These are phyloP conservation scores for Ceramica pisi DNA, from an alignment of 2,888 invertebrate genomes.

Conservation along the genomic window DNA sequence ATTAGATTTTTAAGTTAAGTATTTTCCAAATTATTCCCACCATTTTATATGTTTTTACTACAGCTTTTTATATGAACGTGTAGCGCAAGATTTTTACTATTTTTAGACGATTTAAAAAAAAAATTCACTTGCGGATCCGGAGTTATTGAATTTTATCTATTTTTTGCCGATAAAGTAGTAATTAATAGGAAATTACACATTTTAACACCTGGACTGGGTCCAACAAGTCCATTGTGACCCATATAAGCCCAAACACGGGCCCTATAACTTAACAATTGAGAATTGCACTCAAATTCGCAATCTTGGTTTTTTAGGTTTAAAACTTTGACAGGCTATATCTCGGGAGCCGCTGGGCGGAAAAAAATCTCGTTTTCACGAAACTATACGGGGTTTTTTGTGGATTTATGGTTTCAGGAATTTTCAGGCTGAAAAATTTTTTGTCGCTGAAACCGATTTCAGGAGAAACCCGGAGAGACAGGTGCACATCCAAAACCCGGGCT, in stretches of 20 bases:
- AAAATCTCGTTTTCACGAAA: neutral
- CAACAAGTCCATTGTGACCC: neutral
- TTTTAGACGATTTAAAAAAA: no score
- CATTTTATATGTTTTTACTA: no score
- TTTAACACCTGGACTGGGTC: neutral
- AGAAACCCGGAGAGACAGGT: no score
- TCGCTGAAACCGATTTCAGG: neutral
- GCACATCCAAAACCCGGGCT: no score
- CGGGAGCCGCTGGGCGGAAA: neutral
- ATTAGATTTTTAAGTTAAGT: no score
- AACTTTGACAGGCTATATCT: neutral
- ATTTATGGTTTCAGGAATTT: neutral
- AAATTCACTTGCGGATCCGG: no score
- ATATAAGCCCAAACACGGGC: neutral
- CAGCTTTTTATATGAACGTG: no score
- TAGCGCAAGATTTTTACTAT: no score
- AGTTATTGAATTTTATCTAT: neutral
- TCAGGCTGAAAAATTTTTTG: fast-evolving
- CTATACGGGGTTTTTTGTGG: no score
- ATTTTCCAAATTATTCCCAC: no score
- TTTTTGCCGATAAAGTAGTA: neutral
- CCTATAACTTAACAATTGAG: neutral
- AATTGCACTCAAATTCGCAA: fast-evolving
- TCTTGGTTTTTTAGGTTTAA: no score
- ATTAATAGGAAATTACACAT: neutral